Percentiles rank a stretch among this genome's conserved stretches.
Conservation (phyloP, 1,140 invertebrate genomes). For the Scaptomyza montana region DNA sequence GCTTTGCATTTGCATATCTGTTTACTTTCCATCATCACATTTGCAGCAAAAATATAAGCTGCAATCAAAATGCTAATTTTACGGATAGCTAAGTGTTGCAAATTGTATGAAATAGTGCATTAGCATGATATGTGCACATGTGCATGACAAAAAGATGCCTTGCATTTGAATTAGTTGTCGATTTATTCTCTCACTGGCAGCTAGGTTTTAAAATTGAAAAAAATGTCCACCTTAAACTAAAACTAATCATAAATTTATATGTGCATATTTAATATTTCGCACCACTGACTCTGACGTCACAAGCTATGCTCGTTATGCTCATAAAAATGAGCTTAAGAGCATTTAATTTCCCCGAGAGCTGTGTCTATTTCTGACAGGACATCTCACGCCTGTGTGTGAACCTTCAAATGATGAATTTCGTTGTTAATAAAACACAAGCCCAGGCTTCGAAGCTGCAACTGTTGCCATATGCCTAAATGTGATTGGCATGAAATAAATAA, state of each 20-base stretch:
- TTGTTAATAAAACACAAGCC: constrained; percentile 7
- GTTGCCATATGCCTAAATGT: constrained; percentile 39
- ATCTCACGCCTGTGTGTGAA: not conserved
- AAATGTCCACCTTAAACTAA: too few relatives aligned
- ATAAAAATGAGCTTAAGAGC: not conserved
- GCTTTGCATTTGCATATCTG: constrained; percentile 39
- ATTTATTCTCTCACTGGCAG: not conserved
- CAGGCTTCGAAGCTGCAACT: too few relatives aligned
- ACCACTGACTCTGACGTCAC: too few relatives aligned
- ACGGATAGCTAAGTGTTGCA: constrained; percentile 2
- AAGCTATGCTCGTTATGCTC: not conserved
- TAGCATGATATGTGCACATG: not conserved
- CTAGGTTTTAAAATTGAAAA: too few relatives aligned
- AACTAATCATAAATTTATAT: too few relatives aligned
- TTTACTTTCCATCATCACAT: constrained; percentile 5
- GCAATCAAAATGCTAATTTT: constrained; percentile 43
- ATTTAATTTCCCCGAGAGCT: not conserved
- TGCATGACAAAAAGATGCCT: constrained; percentile 1
- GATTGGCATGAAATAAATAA: constrained; percentile 56
- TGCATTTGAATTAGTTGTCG: not conserved
- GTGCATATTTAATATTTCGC: too few relatives aligned
- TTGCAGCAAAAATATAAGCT: constrained; percentile 19
- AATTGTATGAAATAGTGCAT: not conserved
- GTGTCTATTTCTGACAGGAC: not conserved
- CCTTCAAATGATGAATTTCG: not conserved